Evolutionary conservation across 2,797 vertebrate genomes (phyloP), one percentile per base, ranked within the genome.

Genomic region (Chanos chanos): DNA sequence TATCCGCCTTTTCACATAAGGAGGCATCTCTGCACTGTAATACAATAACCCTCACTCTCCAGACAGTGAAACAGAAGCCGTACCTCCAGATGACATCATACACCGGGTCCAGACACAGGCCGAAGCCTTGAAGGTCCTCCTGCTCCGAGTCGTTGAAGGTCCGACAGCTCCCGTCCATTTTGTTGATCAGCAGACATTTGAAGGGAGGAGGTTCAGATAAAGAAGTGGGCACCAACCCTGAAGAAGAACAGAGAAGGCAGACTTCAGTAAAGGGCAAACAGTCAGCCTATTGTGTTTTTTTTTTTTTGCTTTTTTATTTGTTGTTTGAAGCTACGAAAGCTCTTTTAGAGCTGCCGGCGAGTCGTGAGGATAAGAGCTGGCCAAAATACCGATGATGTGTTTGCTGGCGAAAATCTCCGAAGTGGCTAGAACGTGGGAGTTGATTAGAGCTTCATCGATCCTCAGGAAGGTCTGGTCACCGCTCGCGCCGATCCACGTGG

Each of bases 41-140:
- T n/a, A n/a, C n/a, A n/a, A n/a, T n/a, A n/a, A 3, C 5, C 9
- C 34, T 13, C 3, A 36, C 1, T 30, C 4, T 31, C 3, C 37
- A 60, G n/a, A 47, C 10, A 28, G 19, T 15, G 18, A 19, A 58
- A 43, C 40, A 8, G 36, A 21, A 49, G 40, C 15, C 88, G 86
- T 82, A 96, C 97, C 97, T 96, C 97, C 97, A 99, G 80, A 99
- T 93, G 78, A 99, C 97, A 80, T 99, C 96, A 85, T 98, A 97
- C 59, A 99, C 95, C 41, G 97, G 97, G 83, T 99, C 97, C 76
- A 99, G 88, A 85, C 97, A 99, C 10, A 99, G 91, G 67, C 95
- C 95, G 66, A 96, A 99, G 56, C 96, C 95, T 75, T 98, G 95
- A 64, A 99, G 89, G 76, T 99, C 97, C 75, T 99, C 97, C 81